These are phyloP conservation scores for Copsychus sechellarum DNA, from an alignment of 2,113 vertebrate genomes.

Conservation along the genomic window DNA sequence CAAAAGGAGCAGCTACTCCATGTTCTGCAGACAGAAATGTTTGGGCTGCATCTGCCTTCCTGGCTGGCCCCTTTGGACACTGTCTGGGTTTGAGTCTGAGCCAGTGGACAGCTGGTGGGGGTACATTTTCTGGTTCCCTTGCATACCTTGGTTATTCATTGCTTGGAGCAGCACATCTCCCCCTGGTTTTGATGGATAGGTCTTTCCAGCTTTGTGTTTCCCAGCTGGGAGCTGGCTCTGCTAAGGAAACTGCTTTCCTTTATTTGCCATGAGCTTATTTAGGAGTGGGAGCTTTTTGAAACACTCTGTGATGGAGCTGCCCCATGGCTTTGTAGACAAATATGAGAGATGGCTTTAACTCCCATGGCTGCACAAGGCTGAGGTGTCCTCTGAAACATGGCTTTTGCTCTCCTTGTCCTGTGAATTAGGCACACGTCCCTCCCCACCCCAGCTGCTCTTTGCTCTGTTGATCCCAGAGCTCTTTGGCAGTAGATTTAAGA, in stretches of 20 bases:
- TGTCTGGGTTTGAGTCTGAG: not conserved
- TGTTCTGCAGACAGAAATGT: not conserved
- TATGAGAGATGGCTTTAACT: not conserved
- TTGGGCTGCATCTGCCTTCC: not conserved
- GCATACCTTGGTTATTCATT: not conserved
- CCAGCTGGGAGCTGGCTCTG: not conserved
- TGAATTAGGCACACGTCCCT: not conserved
- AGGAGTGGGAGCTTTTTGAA: not conserved
- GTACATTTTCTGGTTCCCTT: not conserved
- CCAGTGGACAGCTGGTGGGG: not conserved
- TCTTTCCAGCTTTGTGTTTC: not conserved
- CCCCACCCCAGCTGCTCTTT: not conserved
- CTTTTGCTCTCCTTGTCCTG: not conserved
- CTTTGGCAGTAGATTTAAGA: not conserved
- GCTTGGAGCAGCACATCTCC: not conserved
- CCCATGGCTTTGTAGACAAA: not conserved
- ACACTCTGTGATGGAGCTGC: not conserved
- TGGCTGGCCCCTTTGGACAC: not conserved
- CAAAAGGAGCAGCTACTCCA: not conserved
- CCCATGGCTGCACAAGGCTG: not conserved
- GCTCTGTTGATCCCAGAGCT: not conserved
- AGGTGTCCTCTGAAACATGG: not conserved
- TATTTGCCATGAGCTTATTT: not conserved
- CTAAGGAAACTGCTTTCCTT: not conserved
- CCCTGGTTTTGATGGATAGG: not conserved